A percentile compares a stretch with the other conserved stretches of the same genome.
Evolutionary conservation across 1,140 invertebrate genomes (phyloP).

Genomic region (Euglossa dilemma): DNA sequence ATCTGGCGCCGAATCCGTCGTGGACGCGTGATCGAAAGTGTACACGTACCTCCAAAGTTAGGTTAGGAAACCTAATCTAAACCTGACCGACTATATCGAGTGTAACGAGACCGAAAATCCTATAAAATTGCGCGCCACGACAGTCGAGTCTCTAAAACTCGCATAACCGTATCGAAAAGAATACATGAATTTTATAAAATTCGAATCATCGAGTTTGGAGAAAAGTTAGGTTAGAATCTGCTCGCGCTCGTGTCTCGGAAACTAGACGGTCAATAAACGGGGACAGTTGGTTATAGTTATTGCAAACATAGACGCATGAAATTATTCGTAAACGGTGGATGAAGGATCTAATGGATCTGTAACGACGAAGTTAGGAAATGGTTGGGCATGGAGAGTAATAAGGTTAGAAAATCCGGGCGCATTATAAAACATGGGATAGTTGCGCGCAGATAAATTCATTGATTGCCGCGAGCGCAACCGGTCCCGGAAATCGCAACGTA

Average conservation of each 20-base stretch:
- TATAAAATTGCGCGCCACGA: no score
- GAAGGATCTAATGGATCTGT: no score
- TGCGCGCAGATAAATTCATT: constrained; percentile 38
- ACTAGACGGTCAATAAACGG: no score
- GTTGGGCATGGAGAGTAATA: not conserved
- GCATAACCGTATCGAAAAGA: not conserved
- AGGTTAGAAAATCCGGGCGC: not conserved
- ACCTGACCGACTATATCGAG: not conserved
- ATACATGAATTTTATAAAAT: not conserved
- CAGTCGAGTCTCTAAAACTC: no score
- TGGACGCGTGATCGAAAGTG: not conserved
- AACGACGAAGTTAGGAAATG: not conserved
- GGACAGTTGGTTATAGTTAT: no score
- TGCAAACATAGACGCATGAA: no score
- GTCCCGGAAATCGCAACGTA: constrained; percentile 64
- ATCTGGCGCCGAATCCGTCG: not conserved
- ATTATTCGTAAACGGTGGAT: no score
- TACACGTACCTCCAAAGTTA: not conserved
- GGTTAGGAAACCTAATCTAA: not conserved
- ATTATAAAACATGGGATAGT: not conserved
- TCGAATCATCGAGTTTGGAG: not conserved
- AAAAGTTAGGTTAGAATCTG: no score
- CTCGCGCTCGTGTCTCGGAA: no score
- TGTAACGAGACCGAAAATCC: no score
- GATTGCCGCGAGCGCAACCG: constrained; percentile 52